phyloP scores from a whole-genome alignment of 2,888 invertebrate genomes.

The Neria commutata region DNA sequence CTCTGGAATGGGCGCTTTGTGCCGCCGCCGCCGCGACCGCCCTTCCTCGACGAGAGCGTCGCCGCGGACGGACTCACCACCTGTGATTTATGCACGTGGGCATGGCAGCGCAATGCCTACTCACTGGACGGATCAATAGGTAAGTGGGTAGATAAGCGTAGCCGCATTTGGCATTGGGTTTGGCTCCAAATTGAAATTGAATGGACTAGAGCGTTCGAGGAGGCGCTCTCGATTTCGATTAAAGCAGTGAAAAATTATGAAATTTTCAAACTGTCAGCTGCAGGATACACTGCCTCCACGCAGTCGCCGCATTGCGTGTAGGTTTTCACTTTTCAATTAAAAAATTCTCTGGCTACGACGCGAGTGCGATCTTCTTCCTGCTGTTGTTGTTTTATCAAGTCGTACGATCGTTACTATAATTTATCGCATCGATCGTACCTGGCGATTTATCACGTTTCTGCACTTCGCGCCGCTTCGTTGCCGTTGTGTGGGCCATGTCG shows the following conservation, averaged over 20 bases:
- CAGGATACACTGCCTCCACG: not conserved
- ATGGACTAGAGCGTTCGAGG: conserved; percentile 5
- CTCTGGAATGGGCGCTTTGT: conserved; percentile 66
- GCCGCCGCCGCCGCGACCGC: conserved; percentile 72
- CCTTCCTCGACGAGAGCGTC: conserved; percentile 69
- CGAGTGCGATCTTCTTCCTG: too few relatives aligned
- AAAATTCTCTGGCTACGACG: conserved; percentile 33
- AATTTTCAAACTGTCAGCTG: not conserved
- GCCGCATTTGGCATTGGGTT: not conserved
- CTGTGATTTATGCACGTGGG: conserved; percentile 78
- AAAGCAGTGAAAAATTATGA: not conserved
- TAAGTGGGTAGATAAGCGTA: conserved; percentile 56
- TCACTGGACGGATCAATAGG: conserved; percentile 68
- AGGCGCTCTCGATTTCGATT: not conserved
- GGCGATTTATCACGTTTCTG: conserved; percentile 60
- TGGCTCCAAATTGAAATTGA: conserved; percentile 20
- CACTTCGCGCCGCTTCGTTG: conserved; percentile 55
- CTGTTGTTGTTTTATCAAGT: conserved; percentile 11
- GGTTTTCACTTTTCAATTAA: conserved; percentile 46
- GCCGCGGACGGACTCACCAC: conserved; percentile 73
- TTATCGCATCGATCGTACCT: conserved; percentile 57
- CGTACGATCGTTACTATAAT: conserved; percentile 42
- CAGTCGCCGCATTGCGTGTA: conserved; percentile 7
- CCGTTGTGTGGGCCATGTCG: too few relatives aligned
- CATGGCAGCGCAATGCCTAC: conserved; percentile 69